These are phyloP conservation scores for Acanthisitta chloris DNA, from an alignment of 2,113 vertebrate genomes.

Conservation along the genomic window DNA sequence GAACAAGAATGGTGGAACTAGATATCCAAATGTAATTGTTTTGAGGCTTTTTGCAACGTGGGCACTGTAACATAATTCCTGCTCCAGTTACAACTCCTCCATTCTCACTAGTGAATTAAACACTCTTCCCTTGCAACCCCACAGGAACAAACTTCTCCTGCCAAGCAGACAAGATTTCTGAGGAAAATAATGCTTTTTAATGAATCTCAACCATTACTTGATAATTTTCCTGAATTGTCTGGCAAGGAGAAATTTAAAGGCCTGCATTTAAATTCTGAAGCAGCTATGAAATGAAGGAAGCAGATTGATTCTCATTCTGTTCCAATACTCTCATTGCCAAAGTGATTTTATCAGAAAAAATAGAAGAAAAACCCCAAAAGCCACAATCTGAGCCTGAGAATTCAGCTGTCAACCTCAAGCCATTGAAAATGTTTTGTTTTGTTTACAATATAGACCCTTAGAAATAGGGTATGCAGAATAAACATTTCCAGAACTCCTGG, in stretches of 20 bases:
- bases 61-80: neutral
- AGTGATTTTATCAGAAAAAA: neutral
- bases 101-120: neutral
- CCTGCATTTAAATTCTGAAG: constrained; percentile 2
- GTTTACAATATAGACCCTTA: neutral
- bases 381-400: neutral
- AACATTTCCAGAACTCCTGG: neutral
- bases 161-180: neutral
- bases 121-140: neutral
- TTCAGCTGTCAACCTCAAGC: neutral
- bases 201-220: neutral
- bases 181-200: neutral
- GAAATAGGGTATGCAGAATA: neutral
- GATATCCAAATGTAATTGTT: neutral
- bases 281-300: constrained; percentile 15
- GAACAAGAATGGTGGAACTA: neutral
- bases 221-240: constrained; percentile 1
- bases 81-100: neutral
- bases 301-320: constrained; percentile 59
- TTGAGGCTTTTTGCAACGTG: neutral
- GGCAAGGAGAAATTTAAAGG: constrained; percentile 8
- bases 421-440: neutral
- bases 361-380: neutral
- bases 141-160: neutral
- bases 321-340: constrained; percentile 27